phyloP scores from a whole-genome alignment of 2,113 vertebrate genomes.

The Xyrauchen texanus region DNA sequence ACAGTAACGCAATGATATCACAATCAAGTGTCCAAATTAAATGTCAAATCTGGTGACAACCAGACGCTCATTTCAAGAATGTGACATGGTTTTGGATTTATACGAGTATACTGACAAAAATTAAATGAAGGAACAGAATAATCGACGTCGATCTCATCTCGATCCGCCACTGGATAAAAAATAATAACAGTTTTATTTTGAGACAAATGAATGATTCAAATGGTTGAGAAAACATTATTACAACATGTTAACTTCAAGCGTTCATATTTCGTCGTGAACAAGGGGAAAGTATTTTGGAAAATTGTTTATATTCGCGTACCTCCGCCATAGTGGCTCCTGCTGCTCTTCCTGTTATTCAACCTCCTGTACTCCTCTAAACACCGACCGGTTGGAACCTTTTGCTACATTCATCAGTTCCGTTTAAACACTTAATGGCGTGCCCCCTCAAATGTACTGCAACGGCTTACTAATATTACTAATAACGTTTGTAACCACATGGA shows the following conservation, averaged over 20 bases:
- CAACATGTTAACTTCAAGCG: neutral
- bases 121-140: neutral
- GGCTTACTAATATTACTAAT: neutral
- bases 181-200: neutral
- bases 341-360: conserved; percentile 34
- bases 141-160: neutral
- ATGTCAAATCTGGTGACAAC: conserved; percentile 1
- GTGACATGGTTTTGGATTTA: no score
- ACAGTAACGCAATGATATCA: neutral
- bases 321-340: conserved; percentile 46
- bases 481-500: no score
- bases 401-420: conserved; percentile 8
- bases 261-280: neutral
- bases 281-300: neutral
- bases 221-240: neutral
- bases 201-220: no score
- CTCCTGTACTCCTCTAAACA: conserved; percentile 15
- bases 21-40: neutral
- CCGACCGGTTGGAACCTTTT: conserved; percentile 21
- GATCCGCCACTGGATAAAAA: neutral
- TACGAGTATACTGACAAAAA: neutral
- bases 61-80: neutral
- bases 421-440: neutral
- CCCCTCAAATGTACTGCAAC: neutral
- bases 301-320: conserved; percentile 27